Base-by-base conservation (phyloP, 2,113 vertebrate genomes). In the Ophiodon elongatus region DNA sequence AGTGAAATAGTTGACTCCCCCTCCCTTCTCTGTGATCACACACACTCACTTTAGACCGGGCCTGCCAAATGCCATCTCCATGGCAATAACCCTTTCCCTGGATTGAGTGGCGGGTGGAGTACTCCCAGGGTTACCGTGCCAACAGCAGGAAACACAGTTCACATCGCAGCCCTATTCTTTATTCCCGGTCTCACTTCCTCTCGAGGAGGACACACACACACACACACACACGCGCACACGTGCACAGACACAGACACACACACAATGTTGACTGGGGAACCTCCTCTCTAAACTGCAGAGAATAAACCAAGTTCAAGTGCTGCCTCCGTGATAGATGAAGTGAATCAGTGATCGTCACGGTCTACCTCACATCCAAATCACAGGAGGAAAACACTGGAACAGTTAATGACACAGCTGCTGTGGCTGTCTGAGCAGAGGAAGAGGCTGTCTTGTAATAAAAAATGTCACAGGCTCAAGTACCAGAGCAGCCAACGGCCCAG, bases 51-150 rank as follows among this genome's bases (percentile, higher is more conserved):
- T 88, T 57, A 83, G 88, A 90, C 83, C 70, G 80, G 73, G 69
- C 86, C 81, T 90, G 89, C 87, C 92, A 94, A 94, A 94, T 93
- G 93, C 91, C 85, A 92, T 95, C 93, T 82, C 93, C 91, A 93
- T 93, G 91, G 94, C 15, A 43, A 94, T 92, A 92, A 94, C 91
- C 91, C 92, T 93, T 94, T 92, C 92, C 94, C 93, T 93, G 93
- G 93, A 93, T 85, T 85, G 92, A 85, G 82, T 79, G 73, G 81
- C 35, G 73, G 74, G 88, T 79, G 88, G 87, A 92, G 92, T 92
- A 88, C 86, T 91, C 89, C 73, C 87, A 88, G 77, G 81, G 81
- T 84, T 83, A 76, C 76, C 21, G 85, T 86, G 92, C 90, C 92
- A 92, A 83, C 88, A 84, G 85, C 80, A 86, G 92, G 91, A 93